phyloP scores from a whole-genome alignment of 2,888 invertebrate genomes.

The Antheraea yamamai region DNA sequence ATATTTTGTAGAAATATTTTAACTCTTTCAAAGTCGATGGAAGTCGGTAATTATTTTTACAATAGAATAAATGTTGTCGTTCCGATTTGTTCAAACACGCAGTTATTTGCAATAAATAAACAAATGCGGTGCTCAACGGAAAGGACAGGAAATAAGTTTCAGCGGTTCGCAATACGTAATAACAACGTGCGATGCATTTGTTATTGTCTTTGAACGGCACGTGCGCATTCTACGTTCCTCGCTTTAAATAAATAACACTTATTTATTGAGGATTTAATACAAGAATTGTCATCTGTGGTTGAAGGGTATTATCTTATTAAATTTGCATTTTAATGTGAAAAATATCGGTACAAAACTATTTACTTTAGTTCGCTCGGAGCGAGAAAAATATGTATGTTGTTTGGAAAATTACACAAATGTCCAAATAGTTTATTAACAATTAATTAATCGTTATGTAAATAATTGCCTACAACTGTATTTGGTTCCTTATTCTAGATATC shows the following conservation, averaged over 20 bases:
- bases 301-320: not conserved
- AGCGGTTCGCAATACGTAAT: conserved; percentile 25
- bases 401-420: no score
- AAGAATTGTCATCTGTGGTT: not conserved
- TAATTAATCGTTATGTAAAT: no score
- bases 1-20: not conserved
- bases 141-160: conserved; percentile 34
- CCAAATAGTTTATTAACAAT: no score
- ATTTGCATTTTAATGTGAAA: not conserved
- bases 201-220: conserved; percentile 27
- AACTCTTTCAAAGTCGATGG: not conserved
- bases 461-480: no score
- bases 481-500: no score
- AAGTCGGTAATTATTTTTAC: not conserved
- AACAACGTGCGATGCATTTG: conserved; percentile 27
- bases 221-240: conserved; percentile 12
- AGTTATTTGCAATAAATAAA: conserved; percentile 37
- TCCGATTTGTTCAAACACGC: conserved; percentile 8
- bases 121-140: conserved; percentile 29
- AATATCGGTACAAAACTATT: not conserved
- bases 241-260: conserved; percentile 16
- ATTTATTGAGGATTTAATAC: not conserved
- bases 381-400: not conserved
- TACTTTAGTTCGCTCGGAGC: not conserved
- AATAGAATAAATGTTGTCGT: not conserved